Conservation (phyloP, 2,888 invertebrate genomes). For the Eudemis profundana region DNA sequence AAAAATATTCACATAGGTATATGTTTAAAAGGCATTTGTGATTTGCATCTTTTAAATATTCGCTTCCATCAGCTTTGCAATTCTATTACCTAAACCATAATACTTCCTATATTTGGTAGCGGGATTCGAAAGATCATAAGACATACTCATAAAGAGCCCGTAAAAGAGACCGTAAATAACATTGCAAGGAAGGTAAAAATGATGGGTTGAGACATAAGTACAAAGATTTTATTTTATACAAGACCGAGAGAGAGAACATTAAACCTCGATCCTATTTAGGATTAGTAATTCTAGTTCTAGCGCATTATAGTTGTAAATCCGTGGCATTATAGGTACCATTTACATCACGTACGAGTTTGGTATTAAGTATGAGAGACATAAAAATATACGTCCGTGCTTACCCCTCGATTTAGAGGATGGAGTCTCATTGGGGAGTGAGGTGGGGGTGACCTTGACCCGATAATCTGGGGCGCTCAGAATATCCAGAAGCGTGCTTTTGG, state of each 20-base stretch:
- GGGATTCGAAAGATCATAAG: slow-evolving; percentile 10
- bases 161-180: slow-evolving; percentile 2
- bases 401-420: slow-evolving; percentile 54
- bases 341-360: slow-evolving; percentile 20
- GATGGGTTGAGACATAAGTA: slow-evolving; percentile 3
- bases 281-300: neutral
- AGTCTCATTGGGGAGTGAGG: slow-evolving; percentile 37
- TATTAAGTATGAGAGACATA: slow-evolving; percentile 46
- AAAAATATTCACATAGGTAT: too few relatives aligned
- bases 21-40: too few relatives aligned
- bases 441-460: slow-evolving; percentile 52
- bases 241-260: neutral
- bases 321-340: slow-evolving; percentile 5
- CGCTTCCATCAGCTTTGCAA: neutral
- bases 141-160: neutral
- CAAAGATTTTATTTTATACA: too few relatives aligned
- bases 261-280: neutral
- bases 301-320: slow-evolving; percentile 13
- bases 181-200: neutral
- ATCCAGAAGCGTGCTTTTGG: slow-evolving; percentile 33
- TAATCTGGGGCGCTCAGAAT: slow-evolving; percentile 47
- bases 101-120: slow-evolving; percentile 2
- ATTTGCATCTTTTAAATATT: neutral
- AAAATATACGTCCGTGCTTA: slow-evolving; percentile 53
- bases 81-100: neutral